These are phyloP conservation scores for Myiozetetes cayanensis DNA, from an alignment of 2,113 vertebrate genomes.

Conservation along the genomic window DNA sequence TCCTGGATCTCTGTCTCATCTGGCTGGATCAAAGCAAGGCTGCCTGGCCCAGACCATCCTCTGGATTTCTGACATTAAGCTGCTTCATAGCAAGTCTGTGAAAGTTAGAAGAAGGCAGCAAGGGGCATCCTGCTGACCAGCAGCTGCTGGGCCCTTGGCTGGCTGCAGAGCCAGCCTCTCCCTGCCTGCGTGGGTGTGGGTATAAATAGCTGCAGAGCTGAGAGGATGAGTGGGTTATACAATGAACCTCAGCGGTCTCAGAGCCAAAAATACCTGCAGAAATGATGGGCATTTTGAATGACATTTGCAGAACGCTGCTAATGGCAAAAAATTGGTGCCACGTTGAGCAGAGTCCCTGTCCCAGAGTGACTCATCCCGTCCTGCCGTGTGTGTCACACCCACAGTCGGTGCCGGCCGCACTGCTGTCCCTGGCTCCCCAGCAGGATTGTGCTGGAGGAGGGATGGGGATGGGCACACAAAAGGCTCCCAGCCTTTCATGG, in stretches of 20 bases:
- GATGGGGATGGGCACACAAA: not conserved
- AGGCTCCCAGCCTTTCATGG: not conserved
- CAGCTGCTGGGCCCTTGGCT: not conserved
- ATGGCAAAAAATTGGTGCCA: not conserved
- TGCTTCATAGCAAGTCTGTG: not conserved
- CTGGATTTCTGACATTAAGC: not conserved
- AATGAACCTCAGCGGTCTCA: not conserved
- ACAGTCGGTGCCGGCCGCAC: accelerated
- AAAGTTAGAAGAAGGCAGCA: not conserved
- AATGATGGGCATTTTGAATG: not conserved
- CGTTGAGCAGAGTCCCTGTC: not conserved
- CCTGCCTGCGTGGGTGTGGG: accelerated
- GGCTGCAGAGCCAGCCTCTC: not conserved
- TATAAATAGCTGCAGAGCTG: not conserved
- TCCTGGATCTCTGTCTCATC: not conserved
- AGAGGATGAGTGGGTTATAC: not conserved
- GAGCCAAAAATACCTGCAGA: constrained; percentile 28
- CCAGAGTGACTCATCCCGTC: not conserved
- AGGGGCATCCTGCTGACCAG: not conserved
- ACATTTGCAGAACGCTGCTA: not conserved
- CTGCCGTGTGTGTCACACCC: not conserved
- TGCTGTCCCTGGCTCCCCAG: not conserved
- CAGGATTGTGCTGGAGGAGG: accelerated
- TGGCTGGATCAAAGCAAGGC: not conserved
- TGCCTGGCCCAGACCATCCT: not conserved